Conservation (phyloP, 2,797 vertebrate genomes). For the Malurus splendens region DNA sequence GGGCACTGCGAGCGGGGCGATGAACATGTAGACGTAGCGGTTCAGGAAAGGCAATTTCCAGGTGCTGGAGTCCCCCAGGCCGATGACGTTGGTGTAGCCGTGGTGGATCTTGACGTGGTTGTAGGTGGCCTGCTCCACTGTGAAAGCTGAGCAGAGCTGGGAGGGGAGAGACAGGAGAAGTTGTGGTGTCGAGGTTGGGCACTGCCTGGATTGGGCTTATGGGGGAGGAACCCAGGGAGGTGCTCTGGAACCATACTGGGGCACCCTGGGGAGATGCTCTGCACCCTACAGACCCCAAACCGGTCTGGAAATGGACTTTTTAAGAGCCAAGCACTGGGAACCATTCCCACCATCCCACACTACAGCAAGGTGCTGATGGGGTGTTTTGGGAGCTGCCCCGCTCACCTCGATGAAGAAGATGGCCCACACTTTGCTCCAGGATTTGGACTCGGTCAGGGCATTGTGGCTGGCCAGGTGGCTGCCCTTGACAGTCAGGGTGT, state of each 20-base stretch:
- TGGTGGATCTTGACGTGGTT: constrained; percentile 92
- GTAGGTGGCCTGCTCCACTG: constrained; percentile 70
- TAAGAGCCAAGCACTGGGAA: neutral
- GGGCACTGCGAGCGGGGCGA: constrained; percentile 82
- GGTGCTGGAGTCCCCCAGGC: constrained; percentile 89
- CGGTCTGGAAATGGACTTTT: neutral
- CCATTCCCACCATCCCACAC: neutral
- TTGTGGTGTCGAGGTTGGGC: neutral
- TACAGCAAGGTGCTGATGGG: neutral
- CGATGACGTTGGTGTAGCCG: constrained; percentile 87
- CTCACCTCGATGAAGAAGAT: constrained; percentile 93
- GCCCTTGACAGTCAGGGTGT: constrained; percentile 83
- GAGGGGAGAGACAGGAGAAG: neutral
- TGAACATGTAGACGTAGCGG: constrained; percentile 84
- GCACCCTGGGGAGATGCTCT: neutral
- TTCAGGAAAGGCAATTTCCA: constrained; percentile 87
- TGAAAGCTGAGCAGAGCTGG: constrained; percentile 88
- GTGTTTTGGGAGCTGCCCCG: fast-evolving
- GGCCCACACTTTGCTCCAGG: constrained; percentile 83
- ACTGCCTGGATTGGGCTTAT: neutral
- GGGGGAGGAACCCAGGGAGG: neutral
- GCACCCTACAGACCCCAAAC: neutral
- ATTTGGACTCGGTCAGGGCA: constrained; percentile 78
- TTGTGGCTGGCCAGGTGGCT: constrained; percentile 89
- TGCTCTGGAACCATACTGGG: neutral